These are phyloP conservation scores for Lasioglossum figueresi DNA, from an alignment of 2,888 invertebrate genomes.

Conservation along the genomic window DNA sequence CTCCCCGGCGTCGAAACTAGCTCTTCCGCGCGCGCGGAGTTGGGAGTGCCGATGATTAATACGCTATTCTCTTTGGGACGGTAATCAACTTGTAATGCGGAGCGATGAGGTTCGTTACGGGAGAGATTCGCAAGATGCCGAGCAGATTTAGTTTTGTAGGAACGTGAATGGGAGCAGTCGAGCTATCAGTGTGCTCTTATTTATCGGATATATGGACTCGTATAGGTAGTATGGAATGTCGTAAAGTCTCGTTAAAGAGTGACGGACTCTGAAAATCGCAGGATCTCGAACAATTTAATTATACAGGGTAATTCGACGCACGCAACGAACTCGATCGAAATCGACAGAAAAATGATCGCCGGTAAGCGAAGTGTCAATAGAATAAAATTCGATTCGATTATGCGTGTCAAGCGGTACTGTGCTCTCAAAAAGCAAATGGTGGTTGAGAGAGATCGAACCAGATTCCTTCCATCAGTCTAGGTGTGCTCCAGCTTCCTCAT, in stretches of 20 bases:
- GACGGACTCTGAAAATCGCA: too few species aligned
- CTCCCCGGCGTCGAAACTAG: slow-evolving; percentile 24
- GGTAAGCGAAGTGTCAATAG: neutral
- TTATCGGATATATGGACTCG: neutral
- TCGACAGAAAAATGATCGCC: neutral
- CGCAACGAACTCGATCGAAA: too few species aligned
- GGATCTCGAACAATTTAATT: too few species aligned
- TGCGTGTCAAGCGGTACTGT: neutral
- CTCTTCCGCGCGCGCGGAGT: slow-evolving; percentile 17
- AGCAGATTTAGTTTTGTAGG: neutral
- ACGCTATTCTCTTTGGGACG: neutral
- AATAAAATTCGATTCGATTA: neutral
- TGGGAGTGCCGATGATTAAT: neutral
- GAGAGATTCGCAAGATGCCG: neutral
- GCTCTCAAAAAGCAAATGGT: neutral
- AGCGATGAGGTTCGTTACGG: neutral
- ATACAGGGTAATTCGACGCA: too few species aligned
- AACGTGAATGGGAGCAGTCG: neutral
- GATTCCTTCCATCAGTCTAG: neutral
- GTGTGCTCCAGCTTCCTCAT: slow-evolving; percentile 9
- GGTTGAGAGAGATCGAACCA: neutral
- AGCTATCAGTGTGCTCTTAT: neutral
- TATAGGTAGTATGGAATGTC: neutral
- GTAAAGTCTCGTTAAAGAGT: neutral
- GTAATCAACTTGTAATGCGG: neutral